These are phyloP conservation scores for Ladona fulva DNA, from an alignment of 1,140 invertebrate species.

Conservation along the genomic window DNA sequence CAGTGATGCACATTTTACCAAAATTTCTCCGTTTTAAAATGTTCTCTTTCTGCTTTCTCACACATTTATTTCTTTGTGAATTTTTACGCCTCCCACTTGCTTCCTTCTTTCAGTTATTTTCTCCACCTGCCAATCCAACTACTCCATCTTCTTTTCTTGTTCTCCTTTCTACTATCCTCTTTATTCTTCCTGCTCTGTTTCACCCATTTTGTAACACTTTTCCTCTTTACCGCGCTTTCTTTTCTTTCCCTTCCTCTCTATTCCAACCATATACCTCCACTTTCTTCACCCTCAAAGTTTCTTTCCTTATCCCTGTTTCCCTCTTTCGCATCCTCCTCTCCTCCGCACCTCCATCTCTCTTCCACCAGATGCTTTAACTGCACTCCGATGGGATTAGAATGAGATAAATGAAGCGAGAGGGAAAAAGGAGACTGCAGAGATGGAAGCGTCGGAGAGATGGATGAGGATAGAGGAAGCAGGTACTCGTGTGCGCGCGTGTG, in stretches of 20 bases:
- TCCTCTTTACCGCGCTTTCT: background rate
- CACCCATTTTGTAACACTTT: background rate
- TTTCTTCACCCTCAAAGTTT: background rate
- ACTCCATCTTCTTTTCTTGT: background rate
- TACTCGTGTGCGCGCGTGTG: background rate
- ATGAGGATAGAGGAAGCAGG: background rate
- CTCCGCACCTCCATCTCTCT: background rate
- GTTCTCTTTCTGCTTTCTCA: too few species aligned
- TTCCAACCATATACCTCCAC: background rate
- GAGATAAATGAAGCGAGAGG: background rate
- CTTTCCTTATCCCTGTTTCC: too few species aligned
- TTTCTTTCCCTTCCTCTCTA: background rate
- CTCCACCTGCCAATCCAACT: background rate
- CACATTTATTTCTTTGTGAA: too few species aligned
- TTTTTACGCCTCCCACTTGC: background rate
- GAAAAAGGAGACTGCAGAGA: background rate
- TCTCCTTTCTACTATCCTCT: too few species aligned
- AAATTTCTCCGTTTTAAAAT: too few species aligned
- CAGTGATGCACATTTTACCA: too few species aligned
- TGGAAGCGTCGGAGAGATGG: background rate
- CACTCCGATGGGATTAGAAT: constrained; percentile 8
- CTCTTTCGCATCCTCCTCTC: background rate
- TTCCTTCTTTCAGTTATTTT: background rate
- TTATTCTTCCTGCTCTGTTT: background rate
- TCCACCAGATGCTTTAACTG: background rate